These are phyloP conservation scores for Drosophila miranda DNA, from an alignment of 1,140 invertebrate species.

Conservation along the genomic window DNA sequence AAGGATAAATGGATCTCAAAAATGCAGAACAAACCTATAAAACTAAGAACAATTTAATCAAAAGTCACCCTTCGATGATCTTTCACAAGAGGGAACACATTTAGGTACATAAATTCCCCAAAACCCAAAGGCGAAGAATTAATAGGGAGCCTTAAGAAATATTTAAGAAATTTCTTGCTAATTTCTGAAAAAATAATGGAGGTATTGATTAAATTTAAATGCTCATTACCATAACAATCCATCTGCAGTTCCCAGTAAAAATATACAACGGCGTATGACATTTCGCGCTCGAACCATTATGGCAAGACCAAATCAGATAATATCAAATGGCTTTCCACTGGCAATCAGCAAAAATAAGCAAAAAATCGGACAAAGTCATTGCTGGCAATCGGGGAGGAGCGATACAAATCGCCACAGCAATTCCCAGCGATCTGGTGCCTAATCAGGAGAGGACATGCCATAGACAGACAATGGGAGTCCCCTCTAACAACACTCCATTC, in stretches of 20 bases:
- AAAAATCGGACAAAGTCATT: conserved; percentile 24
- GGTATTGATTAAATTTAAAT: no score
- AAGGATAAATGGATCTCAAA: conserved; percentile 50
- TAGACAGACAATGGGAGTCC: conserved; percentile 3
- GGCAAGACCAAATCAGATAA: conserved; percentile 28
- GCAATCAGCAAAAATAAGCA: conserved; percentile 46
- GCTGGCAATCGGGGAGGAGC: conserved; percentile 40
- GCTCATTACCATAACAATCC: no score
- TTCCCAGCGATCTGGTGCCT: conserved; percentile 36
- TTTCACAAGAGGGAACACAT: background rate
- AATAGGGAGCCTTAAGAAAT: background rate
- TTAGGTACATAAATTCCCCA: conserved; percentile 1
- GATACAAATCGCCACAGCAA: conserved; percentile 45
- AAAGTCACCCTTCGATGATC: conserved; percentile 13
- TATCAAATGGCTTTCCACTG: conserved; percentile 31
- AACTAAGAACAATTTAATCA: conserved; percentile 41
- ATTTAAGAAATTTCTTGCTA: no score
- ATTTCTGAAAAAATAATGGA: no score
- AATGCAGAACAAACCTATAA: conserved; percentile 20
- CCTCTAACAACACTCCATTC: conserved; percentile 37
- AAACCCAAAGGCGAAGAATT: background rate
- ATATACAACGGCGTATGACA: conserved; percentile 14
- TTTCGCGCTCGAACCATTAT: conserved; percentile 3
- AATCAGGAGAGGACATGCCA: conserved; percentile 39
- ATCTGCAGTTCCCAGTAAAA: no score